Percentiles rank a stretch among this genome's conserved stretches.
Conservation (phyloP, 2,113 vertebrate genomes). For the Orthonyx spaldingii region DNA sequence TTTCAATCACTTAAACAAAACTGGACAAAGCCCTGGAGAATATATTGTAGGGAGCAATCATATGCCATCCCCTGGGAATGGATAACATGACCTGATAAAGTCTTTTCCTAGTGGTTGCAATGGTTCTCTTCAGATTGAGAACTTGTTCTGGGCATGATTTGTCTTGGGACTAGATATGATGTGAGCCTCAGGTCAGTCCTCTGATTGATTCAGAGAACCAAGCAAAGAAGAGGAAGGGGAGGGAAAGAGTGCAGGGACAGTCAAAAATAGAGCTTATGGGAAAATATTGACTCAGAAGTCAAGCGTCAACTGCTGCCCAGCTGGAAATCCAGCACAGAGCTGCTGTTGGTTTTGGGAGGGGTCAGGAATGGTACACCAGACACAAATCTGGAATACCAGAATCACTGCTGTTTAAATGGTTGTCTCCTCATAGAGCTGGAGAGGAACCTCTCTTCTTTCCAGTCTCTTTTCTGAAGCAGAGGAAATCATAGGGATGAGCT, state of each 20-base stretch:
- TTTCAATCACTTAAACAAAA: constrained; percentile 55
- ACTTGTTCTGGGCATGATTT: constrained; percentile 34
- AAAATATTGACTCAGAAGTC: not conserved
- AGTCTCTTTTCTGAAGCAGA: not conserved
- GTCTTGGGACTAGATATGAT: constrained; percentile 33
- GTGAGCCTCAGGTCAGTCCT: constrained; percentile 12
- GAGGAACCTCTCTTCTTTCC: not conserved
- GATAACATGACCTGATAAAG: constrained; percentile 15
- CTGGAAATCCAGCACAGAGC: not conserved
- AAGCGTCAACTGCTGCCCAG: not conserved
- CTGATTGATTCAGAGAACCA: not conserved
- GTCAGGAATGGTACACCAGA: not conserved
- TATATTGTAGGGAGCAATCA: not conserved
- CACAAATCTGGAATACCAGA: not conserved
- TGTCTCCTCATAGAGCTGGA: not conserved
- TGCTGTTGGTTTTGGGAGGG: not conserved
- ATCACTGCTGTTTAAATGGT: not conserved
- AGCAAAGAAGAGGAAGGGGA: not conserved
- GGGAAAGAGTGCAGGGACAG: not conserved
- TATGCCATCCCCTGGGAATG: not conserved
- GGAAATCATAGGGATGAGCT: not conserved
- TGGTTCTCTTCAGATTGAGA: not conserved
- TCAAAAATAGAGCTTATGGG: not conserved
- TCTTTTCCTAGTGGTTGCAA: constrained; percentile 4
- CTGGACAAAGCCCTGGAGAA: constrained; percentile 51